These are phyloP conservation scores for Tenthredo distinguenda DNA, from an alignment of 2,888 invertebrate genomes.

Conservation along the genomic window DNA sequence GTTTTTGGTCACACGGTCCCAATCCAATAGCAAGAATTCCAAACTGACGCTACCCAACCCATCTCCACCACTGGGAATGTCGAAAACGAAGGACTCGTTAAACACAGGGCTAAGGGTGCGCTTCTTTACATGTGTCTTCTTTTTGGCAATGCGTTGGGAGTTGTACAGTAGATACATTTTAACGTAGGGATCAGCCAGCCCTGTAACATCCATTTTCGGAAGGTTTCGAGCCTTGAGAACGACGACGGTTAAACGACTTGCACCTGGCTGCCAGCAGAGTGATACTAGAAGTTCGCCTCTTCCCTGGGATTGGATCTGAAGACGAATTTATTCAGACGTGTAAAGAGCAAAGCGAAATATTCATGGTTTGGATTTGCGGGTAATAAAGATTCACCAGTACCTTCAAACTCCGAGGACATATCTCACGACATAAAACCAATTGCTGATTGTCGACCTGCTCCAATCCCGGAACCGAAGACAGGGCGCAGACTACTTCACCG, in stretches of 20 bases:
- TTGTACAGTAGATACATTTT: slow-evolving; percentile 98
- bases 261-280: slow-evolving; percentile 98
- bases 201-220: slow-evolving; percentile 99
- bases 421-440: slow-evolving; percentile 91
- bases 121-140: slow-evolving; percentile 99
- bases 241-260: slow-evolving; percentile 96
- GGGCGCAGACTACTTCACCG: slow-evolving; percentile 96
- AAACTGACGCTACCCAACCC: slow-evolving; percentile 91
- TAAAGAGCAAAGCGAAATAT: not conserved
- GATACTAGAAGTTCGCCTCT: slow-evolving; percentile 97
- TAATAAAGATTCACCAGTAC: slow-evolving; percentile 77
- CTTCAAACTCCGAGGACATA: slow-evolving; percentile 95
- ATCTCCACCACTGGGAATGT: slow-evolving; percentile 91
- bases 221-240: slow-evolving; percentile 98
- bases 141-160: slow-evolving; percentile 98
- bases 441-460: slow-evolving; percentile 88
- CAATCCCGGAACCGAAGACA: slow-evolving; percentile 83
- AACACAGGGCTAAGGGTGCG: slow-evolving; percentile 98
- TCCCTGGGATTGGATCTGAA: slow-evolving; percentile 93
- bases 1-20: slow-evolving; percentile 99
- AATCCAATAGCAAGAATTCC: slow-evolving; percentile 94
- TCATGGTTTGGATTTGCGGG: not conserved
- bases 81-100: slow-evolving; percentile 99
- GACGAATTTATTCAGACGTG: slow-evolving; percentile 49
- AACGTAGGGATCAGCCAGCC: slow-evolving; percentile 97